Evolutionary conservation across 2,113 vertebrate genomes (phyloP).

Genomic region (Junco hyemalis): DNA sequence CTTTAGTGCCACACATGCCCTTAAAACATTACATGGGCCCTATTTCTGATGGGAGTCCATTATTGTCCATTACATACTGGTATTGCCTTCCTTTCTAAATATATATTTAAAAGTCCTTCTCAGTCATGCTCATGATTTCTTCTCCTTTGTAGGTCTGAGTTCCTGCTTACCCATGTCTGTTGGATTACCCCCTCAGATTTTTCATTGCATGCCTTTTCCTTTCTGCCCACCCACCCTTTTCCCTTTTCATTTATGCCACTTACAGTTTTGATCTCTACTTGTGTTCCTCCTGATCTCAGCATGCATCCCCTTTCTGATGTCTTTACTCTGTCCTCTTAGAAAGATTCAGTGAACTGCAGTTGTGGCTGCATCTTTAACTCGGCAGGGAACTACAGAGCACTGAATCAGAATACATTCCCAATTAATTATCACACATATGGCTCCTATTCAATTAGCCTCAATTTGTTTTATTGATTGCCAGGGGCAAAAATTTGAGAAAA

Average conservation of each 20-base stretch:
- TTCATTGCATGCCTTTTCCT: not conserved
- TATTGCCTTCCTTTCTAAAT: not conserved
- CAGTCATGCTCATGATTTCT: not conserved
- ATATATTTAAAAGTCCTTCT: not conserved
- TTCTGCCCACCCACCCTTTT: not conserved
- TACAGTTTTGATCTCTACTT: conserved; percentile 31
- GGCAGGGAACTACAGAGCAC: conserved; percentile 28
- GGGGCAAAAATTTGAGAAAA: conserved; percentile 35
- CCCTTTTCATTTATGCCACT: not conserved
- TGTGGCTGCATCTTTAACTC: conserved; percentile 39
- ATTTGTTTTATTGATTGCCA: conserved; percentile 54
- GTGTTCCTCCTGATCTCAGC: conserved; percentile 18
- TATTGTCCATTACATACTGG: not conserved
- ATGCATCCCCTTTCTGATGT: conserved; percentile 19
- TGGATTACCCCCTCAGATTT: not conserved
- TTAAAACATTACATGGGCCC: not conserved
- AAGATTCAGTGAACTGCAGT: conserved; percentile 42
- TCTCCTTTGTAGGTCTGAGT: not conserved
- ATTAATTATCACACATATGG: conserved; percentile 63
- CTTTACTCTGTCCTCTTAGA: conserved; percentile 32
- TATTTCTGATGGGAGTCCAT: not conserved
- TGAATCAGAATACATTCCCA: conserved; percentile 41
- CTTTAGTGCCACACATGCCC: not conserved
- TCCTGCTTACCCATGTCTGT: not conserved
- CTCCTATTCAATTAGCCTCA: conserved; percentile 59